A percentile compares a stretch with the other conserved stretches of the same genome.
Conservation (phyloP, 2,797 vertebrate species). For the Girardinus metallicus region DNA sequence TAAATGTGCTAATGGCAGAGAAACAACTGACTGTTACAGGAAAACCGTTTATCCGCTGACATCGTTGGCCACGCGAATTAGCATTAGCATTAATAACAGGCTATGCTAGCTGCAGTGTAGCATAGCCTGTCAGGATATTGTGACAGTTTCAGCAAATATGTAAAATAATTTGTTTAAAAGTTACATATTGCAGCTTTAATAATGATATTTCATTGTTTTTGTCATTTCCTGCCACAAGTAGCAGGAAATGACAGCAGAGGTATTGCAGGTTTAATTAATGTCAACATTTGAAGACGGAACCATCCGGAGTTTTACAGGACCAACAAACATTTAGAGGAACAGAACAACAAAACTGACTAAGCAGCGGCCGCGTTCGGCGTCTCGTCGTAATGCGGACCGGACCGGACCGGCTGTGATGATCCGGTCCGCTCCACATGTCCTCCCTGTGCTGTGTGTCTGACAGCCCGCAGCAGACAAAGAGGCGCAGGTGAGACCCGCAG, state of each 20-base stretch:
- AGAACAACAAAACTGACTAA: background rate
- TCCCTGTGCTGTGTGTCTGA: background rate
- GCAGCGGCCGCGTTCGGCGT: background rate
- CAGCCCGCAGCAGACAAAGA: conserved; percentile 5
- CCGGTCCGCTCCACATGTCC: background rate
- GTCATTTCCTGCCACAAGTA: background rate
- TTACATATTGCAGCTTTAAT: background rate
- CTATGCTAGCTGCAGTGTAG: no score
- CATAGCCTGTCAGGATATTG: no score
- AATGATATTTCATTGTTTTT: background rate
- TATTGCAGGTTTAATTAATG: background rate
- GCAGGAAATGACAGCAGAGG: conserved; percentile 4
- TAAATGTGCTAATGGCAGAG: no score
- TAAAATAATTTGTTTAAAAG: no score
- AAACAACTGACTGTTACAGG: no score
- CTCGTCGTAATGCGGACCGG: background rate
- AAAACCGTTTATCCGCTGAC: no score
- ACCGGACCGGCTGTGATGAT: background rate
- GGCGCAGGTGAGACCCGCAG: conserved; percentile 5
- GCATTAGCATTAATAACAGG: no score
- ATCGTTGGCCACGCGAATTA: no score
- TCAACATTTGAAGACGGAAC: background rate
- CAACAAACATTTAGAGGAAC: background rate
- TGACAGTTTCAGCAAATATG: no score
- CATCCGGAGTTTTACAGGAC: background rate